Conservation (phyloP, 1,140 invertebrate genomes). For the Sitophilus oryzae region DNA sequence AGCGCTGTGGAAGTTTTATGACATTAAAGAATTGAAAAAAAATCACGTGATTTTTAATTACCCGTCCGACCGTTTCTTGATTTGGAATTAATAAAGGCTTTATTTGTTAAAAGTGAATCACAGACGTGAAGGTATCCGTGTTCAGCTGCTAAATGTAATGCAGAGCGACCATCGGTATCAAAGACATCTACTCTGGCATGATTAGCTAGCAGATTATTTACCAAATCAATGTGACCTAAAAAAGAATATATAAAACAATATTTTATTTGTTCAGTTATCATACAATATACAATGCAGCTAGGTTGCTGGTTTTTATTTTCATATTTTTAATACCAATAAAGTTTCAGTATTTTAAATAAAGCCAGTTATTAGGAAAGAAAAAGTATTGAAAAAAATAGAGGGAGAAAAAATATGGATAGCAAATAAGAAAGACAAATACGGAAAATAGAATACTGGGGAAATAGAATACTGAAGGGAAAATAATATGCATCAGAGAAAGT, state of each 20-base stretch:
- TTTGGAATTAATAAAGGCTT: conserved; percentile 98
- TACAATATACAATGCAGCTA: no score
- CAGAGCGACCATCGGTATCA: conserved; percentile 91
- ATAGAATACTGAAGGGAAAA: no score
- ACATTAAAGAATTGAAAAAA: not conserved
- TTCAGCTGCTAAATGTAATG: conserved; percentile 92
- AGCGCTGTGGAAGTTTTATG: conserved; percentile 48
- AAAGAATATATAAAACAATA: conserved; percentile 21
- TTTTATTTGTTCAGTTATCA: no score
- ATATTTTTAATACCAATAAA: no score
- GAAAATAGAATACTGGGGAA: no score
- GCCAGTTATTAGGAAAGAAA: no score
- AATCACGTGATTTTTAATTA: not conserved
- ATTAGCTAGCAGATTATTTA: conserved; percentile 79
- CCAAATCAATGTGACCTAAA: conserved; percentile 72
- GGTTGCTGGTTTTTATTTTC: no score
- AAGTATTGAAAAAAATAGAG: not conserved
- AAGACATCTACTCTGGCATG: conserved; percentile 98
- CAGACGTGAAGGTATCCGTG: conserved; percentile 89
- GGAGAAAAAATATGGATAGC: no score
- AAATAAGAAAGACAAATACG: no score
- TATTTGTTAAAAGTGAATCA: conserved; percentile 89
- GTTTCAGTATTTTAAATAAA: no score
- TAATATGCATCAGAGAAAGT: no score
- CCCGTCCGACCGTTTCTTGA: conserved; percentile 72